Percentiles rank a stretch among this genome's conserved stretches.
phyloP scores from a whole-genome alignment of 2,797 vertebrate species.

The Xiphorhynchus erythropygius region DNA sequence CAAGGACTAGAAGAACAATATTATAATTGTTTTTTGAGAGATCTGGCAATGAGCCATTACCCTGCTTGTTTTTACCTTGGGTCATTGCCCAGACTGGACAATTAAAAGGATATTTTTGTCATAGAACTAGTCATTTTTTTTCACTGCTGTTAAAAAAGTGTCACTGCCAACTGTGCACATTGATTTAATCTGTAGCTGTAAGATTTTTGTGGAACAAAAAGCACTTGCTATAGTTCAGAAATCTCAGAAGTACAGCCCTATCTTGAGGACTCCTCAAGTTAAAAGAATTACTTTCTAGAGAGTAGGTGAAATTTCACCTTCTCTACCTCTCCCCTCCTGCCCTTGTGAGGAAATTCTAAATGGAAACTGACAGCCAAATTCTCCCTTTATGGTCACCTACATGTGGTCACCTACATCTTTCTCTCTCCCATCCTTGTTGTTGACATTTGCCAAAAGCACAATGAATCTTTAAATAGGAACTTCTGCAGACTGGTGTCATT shows the following conservation, averaged over 20 bases:
- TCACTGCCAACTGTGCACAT: slow-evolving; percentile 2
- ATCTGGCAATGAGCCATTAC: slow-evolving; percentile 64
- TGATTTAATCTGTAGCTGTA: slow-evolving; percentile 45
- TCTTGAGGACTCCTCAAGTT: not conserved
- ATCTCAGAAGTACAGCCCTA: not conserved
- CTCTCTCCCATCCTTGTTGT: not conserved
- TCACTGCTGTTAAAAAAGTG: slow-evolving; percentile 55
- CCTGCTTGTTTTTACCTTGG: slow-evolving; percentile 70
- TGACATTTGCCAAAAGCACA: slow-evolving; percentile 17
- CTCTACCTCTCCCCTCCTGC: not conserved
- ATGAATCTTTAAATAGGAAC: slow-evolving; percentile 30
- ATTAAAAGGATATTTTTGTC: slow-evolving; percentile 73
- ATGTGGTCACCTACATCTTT: not conserved
- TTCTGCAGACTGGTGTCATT: not conserved
- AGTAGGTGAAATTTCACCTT: not conserved
- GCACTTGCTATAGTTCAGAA: not conserved
- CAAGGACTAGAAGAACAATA: slow-evolving; percentile 43
- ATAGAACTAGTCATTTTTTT: slow-evolving; percentile 54
- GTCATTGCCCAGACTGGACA: slow-evolving; percentile 71
- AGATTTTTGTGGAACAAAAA: slow-evolving; percentile 28
- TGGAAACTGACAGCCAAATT: not conserved
- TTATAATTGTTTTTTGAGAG: slow-evolving; percentile 69
- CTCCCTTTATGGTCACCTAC: not conserved
- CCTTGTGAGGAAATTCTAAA: not conserved
- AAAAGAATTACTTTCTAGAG: not conserved